These are phyloP conservation scores for Orgyia antiqua DNA, from an alignment of 2,888 invertebrate species.

Conservation along the genomic window DNA sequence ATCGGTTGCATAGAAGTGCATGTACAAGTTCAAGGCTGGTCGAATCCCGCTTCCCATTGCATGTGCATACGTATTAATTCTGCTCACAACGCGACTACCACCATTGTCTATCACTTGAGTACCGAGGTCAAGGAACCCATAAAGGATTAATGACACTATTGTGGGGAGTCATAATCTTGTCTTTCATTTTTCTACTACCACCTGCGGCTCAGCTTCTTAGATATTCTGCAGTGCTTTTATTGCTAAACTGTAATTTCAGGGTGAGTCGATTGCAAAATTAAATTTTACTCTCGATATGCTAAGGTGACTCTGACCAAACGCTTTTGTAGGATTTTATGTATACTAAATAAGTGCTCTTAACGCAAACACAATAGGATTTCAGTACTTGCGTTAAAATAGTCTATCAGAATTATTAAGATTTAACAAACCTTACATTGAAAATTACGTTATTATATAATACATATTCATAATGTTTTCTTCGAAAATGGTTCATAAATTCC, in stretches of 20 bases:
- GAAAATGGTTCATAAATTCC: no score
- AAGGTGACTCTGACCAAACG: no score
- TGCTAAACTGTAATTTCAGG: conserved; percentile 25
- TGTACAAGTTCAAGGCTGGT: conserved; percentile 74
- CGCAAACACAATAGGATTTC: no score
- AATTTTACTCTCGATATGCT: conserved; percentile 9
- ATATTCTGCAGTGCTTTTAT: conserved; percentile 18
- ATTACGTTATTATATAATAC: no score
- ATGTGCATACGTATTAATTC: conserved; percentile 71
- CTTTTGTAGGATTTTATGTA: no score
- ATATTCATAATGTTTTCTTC: no score
- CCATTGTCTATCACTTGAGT: conserved; percentile 73
- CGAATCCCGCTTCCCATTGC: conserved; percentile 66
- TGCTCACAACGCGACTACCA: conserved; percentile 67
- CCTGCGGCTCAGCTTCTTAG: conserved; percentile 37
- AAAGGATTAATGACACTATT: conserved; percentile 73
- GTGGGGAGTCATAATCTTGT: conserved; percentile 49
- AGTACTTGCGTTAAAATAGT: no score
- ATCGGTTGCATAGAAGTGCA: conserved; percentile 55
- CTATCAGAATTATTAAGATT: no score
- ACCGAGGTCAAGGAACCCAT: conserved; percentile 62
- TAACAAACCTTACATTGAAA: no score
- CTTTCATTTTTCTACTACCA: conserved; percentile 49
- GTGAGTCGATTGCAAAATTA: conserved; percentile 16
- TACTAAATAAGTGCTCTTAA: no score